Evolutionary conservation across 2,888 invertebrate genomes (phyloP).

Genomic region (Parelbella ahira): DNA sequence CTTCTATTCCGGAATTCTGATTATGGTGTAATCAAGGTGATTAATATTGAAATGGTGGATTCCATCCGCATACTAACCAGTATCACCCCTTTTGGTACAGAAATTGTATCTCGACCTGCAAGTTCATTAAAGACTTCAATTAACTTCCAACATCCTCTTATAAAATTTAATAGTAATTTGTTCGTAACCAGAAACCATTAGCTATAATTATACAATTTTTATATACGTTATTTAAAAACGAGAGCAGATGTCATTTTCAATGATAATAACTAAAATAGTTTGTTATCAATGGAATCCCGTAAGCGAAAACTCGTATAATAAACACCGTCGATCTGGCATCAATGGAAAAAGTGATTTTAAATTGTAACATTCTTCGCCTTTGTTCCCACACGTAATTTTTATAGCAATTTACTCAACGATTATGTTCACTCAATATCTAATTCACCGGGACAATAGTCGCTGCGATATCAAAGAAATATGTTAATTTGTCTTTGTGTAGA

Average conservation of each 20-base stretch:
- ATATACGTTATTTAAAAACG: no score
- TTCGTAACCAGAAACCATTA: no score
- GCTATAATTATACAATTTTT: no score
- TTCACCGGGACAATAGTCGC: conserved; percentile 72
- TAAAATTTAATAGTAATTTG: no score
- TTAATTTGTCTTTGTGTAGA: conserved; percentile 71
- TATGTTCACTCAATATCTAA: conserved; percentile 64
- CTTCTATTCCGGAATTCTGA: background rate
- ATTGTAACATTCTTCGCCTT: background rate
- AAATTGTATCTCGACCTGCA: conserved; percentile 28
- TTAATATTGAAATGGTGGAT: conserved; percentile 11
- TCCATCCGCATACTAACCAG: conserved; percentile 10
- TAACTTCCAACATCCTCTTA: no score
- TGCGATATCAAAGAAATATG: conserved; percentile 74
- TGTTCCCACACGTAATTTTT: conserved; percentile 56
- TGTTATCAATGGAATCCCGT: no score
- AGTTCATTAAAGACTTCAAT: conserved; percentile 57
- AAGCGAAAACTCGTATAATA: no score
- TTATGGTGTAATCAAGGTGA: conserved; percentile 15
- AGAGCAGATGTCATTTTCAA: no score
- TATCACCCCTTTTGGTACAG: background rate
- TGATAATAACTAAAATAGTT: no score
- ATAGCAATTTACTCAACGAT: conserved; percentile 63
- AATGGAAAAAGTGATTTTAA: background rate
- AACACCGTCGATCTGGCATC: no score